Conservation (phyloP, 2,888 invertebrate species). For the Cantharis rustica region DNA sequence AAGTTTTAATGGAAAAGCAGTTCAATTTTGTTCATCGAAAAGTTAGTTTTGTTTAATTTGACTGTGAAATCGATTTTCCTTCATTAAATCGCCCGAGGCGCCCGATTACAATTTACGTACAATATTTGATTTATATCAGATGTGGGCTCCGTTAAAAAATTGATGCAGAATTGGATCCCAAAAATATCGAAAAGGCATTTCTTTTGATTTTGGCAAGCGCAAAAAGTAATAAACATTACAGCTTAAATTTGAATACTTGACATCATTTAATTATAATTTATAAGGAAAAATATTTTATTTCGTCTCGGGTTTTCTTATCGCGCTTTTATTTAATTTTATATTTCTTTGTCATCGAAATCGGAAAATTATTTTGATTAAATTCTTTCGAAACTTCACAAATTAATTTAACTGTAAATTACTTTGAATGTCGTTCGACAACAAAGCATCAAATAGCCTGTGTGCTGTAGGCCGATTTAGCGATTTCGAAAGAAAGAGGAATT, state of each 20-base stretch:
- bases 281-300: background rate
- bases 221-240: background rate
- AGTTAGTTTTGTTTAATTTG: background rate
- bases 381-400: background rate
- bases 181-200: no score
- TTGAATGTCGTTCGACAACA: background rate
- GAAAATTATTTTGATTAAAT: background rate
- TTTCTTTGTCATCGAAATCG: background rate
- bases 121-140: no score
- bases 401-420: background rate
- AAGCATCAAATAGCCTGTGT: background rate
- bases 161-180: no score
- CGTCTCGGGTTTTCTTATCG: background rate
- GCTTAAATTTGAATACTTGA: background rate
- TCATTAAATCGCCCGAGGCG: no score
- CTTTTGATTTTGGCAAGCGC: no score
- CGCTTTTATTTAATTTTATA: background rate
- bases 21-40: background rate
- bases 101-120: no score
- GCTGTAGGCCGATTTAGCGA: background rate
- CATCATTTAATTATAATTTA: background rate
- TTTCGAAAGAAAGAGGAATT: background rate
- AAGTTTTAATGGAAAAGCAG: background rate
- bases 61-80: background rate
- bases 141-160: no score